Base-by-base conservation (phyloP, 2,888 invertebrate species). In the Drosophila multiciliata region DNA sequence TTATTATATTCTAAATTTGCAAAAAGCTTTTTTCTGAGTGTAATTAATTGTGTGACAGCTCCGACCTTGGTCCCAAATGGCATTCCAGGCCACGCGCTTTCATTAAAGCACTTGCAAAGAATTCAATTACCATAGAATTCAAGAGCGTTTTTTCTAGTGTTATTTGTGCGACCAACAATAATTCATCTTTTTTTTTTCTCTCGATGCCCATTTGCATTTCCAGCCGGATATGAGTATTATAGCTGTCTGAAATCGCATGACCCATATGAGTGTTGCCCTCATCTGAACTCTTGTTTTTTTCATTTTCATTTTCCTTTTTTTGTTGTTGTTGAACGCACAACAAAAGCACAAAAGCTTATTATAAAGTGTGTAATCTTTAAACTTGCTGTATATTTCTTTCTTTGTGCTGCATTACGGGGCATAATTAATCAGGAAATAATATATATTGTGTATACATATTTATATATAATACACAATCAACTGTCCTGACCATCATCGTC, bases 401-500 rank as follows among this genome's bases (percentile, higher is more conserved):
- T 73, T 69, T 66, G 55, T 64, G 67, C 23, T 33, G 49, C 78
- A 73, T 87, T 73, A 59, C 78, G 26, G 26, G 55, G 66, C 82
- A 80, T 49, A 77, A 88, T 88, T 83, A 88, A 88, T 90, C 89
- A 83, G 90, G 90, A 85, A 90, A 90, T 79, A 69, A 74, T 76
- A 79, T 76, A 68, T 82, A 68, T 81, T 73, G 74, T 38, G 49
- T 60, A 40, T 53, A n/a, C 29, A 52, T 36, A 54, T n/a, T 49
- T 60, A 66, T 45, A n/a, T n/a, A 33, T 54, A 66, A 73, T 73
- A 54, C 66, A 66, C 54, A 80, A 66, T 78, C 63, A 45, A 40
- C 11, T 26, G n/a, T 26, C n/a, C 6, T 35, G 53, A 53, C 53
- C 35, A 38, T 26, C 59, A 33, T 50, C 35, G 42, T 62, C 63